phyloP scores from a whole-genome alignment of 2,797 vertebrate genomes.

The Typhlichthys subterraneus region DNA sequence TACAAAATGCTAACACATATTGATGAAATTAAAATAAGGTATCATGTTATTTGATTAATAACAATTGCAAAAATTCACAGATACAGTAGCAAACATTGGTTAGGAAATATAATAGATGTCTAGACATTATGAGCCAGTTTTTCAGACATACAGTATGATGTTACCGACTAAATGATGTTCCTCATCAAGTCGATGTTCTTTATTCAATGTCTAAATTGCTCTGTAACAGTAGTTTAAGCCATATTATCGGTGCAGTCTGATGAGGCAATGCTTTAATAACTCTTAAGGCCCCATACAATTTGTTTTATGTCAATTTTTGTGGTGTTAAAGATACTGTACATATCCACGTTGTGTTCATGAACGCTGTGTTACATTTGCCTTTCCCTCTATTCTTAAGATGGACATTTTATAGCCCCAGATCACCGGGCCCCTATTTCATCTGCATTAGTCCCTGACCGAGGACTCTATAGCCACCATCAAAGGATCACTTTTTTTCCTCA shows the following conservation, averaged over 20 bases:
- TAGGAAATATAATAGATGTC: too few relatives aligned
- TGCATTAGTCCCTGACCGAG: conserved; percentile 55
- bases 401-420: conserved; percentile 32
- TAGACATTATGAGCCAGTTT: neutral
- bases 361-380: conserved; percentile 30
- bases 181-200: too few relatives aligned
- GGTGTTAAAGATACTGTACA: too few relatives aligned
- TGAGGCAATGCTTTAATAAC: too few relatives aligned
- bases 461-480: conserved; percentile 55
- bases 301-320: too few relatives aligned
- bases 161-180: too few relatives aligned
- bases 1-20: conserved; percentile 56
- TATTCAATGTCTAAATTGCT: too few relatives aligned
- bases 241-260: too few relatives aligned
- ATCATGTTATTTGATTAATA: conserved; percentile 47
- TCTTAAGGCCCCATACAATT: too few relatives aligned
- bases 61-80: conserved; percentile 51
- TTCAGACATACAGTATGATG: neutral
- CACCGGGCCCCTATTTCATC: conserved; percentile 39
- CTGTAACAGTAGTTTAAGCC: too few relatives aligned
- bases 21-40: conserved; percentile 50
- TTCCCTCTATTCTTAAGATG: conserved; percentile 40
- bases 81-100: neutral
- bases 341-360: neutral
- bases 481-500: conserved; percentile 35